Evolutionary conservation across 1,140 invertebrate species (phyloP).

Genomic region (Tetragnatha versicolor): DNA sequence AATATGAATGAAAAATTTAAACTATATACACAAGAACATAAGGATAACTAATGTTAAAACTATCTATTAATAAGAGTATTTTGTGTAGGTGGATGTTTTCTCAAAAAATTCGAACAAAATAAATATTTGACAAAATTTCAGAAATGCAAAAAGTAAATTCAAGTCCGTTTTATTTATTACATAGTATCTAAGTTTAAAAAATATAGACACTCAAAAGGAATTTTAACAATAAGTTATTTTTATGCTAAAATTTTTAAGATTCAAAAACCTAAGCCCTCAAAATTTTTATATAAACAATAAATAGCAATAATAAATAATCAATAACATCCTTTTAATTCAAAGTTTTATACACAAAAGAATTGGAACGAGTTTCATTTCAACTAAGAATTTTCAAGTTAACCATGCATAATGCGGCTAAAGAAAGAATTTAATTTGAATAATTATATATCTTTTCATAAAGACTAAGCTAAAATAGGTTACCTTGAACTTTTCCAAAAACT

Average conservation of each 20-base stretch:
- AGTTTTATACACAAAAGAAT: too few relatives aligned
- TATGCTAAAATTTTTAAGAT: too few relatives aligned
- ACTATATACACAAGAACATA: neutral
- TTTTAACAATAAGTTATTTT: too few relatives aligned
- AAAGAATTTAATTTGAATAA: neutral
- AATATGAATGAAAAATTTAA: neutral
- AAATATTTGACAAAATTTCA: neutral
- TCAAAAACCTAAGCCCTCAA: too few relatives aligned
- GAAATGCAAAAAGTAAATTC: neutral
- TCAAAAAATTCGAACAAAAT: neutral
- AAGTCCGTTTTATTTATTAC: neutral
- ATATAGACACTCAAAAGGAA: too few relatives aligned
- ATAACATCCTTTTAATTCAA: too few relatives aligned
- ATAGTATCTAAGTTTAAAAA: too few relatives aligned
- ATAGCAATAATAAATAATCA: too few relatives aligned
- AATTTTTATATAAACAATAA: too few relatives aligned
- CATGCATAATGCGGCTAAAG: neutral
- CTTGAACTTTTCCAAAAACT: conserved; percentile 46
- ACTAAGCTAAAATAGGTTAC: neutral
- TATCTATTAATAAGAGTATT: neutral
- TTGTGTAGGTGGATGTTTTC: neutral
- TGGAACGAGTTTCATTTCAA: neutral
- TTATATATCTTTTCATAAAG: neutral
- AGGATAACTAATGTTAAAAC: neutral
- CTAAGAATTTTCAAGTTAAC: neutral